Percentiles rank a stretch among this genome's conserved stretches.
Evolutionary conservation across 2,797 vertebrate species (phyloP).

Genomic region (Sciaenops ocellatus): DNA sequence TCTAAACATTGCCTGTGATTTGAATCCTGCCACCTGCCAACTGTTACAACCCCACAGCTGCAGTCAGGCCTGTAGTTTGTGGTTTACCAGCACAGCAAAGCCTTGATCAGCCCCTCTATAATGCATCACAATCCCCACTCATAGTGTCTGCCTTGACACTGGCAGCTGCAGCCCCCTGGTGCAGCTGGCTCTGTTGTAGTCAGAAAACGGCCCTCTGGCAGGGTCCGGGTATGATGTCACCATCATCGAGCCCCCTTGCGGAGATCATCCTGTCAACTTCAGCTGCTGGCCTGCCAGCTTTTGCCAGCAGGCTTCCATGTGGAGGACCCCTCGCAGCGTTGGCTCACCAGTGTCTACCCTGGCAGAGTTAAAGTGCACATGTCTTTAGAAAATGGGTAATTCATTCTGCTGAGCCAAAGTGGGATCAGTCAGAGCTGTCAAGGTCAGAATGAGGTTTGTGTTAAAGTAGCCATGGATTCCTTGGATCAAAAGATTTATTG

Average conservation of each 20-base stretch:
- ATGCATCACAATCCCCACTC: constrained; percentile 46
- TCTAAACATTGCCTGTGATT: constrained; percentile 11
- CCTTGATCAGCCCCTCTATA: constrained; percentile 43
- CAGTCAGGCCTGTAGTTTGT: constrained; percentile 33
- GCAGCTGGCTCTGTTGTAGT: constrained; percentile 51
- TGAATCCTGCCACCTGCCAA: constrained; percentile 54
- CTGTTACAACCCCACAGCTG: constrained; percentile 46
- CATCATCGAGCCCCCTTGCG: constrained; percentile 49
- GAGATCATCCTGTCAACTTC: constrained; percentile 62
- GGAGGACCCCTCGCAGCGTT: constrained; percentile 43
- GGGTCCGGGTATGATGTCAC: constrained; percentile 57
- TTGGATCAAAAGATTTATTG: constrained; percentile 17
- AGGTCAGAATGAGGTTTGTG: constrained; percentile 41
- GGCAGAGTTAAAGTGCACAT: constrained; percentile 50
- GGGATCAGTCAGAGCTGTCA: constrained; percentile 31
- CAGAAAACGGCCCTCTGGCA: constrained; percentile 62
- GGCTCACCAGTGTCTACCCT: constrained; percentile 51
- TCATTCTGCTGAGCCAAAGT: constrained; percentile 8
- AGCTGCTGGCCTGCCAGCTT: constrained; percentile 54
- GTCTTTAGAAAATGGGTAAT: constrained; percentile 33
- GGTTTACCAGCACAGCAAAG: constrained; percentile 52
- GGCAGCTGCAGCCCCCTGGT: constrained; percentile 57
- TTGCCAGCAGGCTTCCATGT: constrained; percentile 50
- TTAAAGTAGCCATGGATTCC: constrained; percentile 26
- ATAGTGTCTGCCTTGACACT: constrained; percentile 47